These are phyloP conservation scores for Cassiopea xamachana DNA, from an alignment of 30 jellyfish, hydroid and myxozoan genomes.

Conservation along the genomic window DNA sequence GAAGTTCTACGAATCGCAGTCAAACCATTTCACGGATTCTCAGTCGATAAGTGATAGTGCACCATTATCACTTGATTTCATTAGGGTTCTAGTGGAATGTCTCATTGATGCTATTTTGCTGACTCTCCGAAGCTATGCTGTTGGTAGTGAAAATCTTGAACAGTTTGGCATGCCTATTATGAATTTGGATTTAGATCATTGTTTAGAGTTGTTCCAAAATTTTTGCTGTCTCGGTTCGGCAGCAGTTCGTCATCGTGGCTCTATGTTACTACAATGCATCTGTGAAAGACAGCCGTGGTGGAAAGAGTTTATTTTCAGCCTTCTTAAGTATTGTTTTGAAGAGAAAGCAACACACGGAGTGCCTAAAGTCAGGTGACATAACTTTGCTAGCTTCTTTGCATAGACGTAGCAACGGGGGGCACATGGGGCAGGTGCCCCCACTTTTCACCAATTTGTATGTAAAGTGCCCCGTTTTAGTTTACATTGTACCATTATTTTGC, in stretches of 20 bases:
- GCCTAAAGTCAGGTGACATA: conserved; percentile 75
- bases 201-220: conserved; percentile 57
- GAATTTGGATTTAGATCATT: conserved; percentile 45
- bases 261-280: conserved; percentile 60
- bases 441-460: no score
- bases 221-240: conserved; percentile 76
- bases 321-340: conserved; percentile 66
- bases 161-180: conserved; percentile 1
- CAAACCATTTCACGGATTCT: neutral
- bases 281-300: conserved; percentile 82
- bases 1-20: conserved; percentile 34
- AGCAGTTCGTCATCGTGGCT: conserved; percentile 60
- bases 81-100: conserved; percentile 74
- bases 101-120: conserved; percentile 48
- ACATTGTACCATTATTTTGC: no score
- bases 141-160: neutral
- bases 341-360: conserved; percentile 47
- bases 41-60: neutral
- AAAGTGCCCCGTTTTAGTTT: no score
- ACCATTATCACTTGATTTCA: conserved; percentile 38
- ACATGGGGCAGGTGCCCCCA: no score
- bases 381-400: neutral
- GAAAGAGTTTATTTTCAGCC: conserved; percentile 66
- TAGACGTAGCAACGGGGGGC: neutral
- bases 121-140: conserved; percentile 15